Evolutionary conservation across 2,113 vertebrate genomes (phyloP).

Genomic region (Protomyctophum bolini): DNA sequence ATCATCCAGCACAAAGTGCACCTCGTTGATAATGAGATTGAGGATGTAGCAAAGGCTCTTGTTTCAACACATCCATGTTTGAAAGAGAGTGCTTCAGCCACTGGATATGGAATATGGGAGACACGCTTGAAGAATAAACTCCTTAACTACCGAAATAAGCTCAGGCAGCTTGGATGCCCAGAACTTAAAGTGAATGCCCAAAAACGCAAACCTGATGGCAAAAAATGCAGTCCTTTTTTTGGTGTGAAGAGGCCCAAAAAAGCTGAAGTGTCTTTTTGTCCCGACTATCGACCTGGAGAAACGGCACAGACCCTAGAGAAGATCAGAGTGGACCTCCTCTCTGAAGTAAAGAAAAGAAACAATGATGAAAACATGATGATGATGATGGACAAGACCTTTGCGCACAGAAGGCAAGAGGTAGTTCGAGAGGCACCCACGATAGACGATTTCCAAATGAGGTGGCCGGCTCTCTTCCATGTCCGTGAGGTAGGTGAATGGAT

Average conservation of each 20-base stretch:
- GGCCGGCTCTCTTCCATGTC: constrained; percentile 36
- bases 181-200: constrained; percentile 22
- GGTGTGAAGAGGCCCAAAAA: constrained; percentile 18
- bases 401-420: constrained; percentile 23
- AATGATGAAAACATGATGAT: constrained; percentile 6
- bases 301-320: constrained; percentile 4
- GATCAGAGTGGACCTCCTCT: constrained; percentile 4
- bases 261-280: constrained; percentile 28
- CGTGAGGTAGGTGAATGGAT: constrained; percentile 13
- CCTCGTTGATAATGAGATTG: constrained; percentile 6
- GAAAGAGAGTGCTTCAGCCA: constrained; percentile 24
- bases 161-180: constrained; percentile 15
- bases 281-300: constrained; percentile 20
- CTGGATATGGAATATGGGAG: constrained; percentile 30
- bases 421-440: constrained; percentile 22
- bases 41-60: constrained; percentile 11
- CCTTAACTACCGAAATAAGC: constrained; percentile 19
- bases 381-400: constrained; percentile 42
- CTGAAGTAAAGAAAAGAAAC: constrained; percentile 5
- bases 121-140: constrained; percentile 26
- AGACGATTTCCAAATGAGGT: constrained; percentile 28
- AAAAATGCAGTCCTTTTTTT: constrained; percentile 15
- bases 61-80: constrained; percentile 14
- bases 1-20: constrained; percentile 2
- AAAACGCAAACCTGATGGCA: constrained; percentile 29